Evolutionary conservation across 1,140 invertebrate genomes (phyloP).

Genomic region (Hypsibius dujardini): DNA sequence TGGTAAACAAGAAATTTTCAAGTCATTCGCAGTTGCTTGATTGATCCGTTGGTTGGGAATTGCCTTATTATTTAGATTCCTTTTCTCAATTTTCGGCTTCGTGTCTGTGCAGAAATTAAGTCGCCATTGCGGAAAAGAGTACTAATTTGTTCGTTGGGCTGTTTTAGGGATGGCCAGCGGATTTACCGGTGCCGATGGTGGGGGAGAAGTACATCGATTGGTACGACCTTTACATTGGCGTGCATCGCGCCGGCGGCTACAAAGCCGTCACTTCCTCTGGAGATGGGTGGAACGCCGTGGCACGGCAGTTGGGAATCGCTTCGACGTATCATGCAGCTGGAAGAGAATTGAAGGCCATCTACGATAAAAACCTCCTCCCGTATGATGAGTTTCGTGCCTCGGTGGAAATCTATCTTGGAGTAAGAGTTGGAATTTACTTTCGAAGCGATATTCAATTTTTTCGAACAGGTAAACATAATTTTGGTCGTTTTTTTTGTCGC

Average conservation of each 20-base stretch:
- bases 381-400: background rate
- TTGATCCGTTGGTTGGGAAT: no score
- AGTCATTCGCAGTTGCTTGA: no score
- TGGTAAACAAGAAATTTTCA: no score
- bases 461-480: no score
- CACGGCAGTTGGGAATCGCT: background rate
- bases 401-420: background rate
- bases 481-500: no score
- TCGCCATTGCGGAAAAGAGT: no score
- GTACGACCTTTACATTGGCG: constrained; percentile 9
- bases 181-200: background rate
- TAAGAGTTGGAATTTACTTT: background rate
- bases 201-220: background rate
- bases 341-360: background rate
- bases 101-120: no score
- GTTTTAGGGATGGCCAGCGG: constrained; percentile 15
- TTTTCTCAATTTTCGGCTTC: background rate
- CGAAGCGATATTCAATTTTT: no score
- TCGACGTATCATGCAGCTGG: background rate
- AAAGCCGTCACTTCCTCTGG: background rate
- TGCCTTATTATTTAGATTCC: background rate
- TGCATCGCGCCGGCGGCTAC: background rate
- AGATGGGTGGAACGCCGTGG: background rate
- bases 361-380: constrained; percentile 6
- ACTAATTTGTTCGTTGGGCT: background rate